A percentile compares a stretch with the other conserved stretches of the same genome.
These are phyloP conservation scores for Tragelaphus oryx DNA, from an alignment of 2,797 vertebrate species.

Conservation along the genomic window DNA sequence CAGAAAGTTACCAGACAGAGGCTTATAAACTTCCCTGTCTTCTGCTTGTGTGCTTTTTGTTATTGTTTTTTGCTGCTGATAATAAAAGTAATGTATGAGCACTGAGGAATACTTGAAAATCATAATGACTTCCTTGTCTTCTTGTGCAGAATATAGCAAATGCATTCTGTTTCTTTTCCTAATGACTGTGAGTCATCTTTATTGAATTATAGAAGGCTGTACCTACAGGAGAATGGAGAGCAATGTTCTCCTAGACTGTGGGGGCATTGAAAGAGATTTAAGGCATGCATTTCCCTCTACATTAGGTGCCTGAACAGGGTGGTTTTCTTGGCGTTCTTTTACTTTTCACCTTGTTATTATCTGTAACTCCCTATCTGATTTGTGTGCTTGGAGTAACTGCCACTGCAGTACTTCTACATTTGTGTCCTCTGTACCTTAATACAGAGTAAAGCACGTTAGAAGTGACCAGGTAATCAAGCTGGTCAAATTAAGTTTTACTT, in stretches of 20 bases:
- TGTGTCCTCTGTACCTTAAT: background rate
- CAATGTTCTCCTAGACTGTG: background rate
- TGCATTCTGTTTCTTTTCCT: background rate
- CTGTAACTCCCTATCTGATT: background rate
- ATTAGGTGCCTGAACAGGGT: background rate
- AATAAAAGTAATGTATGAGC: background rate
- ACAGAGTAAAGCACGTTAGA: background rate
- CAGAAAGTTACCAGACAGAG: background rate
- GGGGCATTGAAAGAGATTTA: background rate
- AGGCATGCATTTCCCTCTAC: fast-evolving
- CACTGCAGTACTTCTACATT: background rate
- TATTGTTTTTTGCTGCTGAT: background rate
- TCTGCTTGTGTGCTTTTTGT: background rate
- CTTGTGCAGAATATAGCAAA: background rate
- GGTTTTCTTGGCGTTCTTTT: background rate
- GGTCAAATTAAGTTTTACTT: background rate
- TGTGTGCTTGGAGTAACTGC: background rate
- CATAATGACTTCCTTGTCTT: background rate
- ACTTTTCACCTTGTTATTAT: background rate
- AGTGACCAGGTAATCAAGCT: background rate
- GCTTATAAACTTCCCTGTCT: background rate
- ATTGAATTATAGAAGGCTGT: background rate
- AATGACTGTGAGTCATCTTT: background rate
- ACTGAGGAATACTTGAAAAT: background rate
- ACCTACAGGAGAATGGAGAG: background rate